Base-by-base conservation (phyloP, 2,888 invertebrate species). In the Keiferia lycopersicella region DNA sequence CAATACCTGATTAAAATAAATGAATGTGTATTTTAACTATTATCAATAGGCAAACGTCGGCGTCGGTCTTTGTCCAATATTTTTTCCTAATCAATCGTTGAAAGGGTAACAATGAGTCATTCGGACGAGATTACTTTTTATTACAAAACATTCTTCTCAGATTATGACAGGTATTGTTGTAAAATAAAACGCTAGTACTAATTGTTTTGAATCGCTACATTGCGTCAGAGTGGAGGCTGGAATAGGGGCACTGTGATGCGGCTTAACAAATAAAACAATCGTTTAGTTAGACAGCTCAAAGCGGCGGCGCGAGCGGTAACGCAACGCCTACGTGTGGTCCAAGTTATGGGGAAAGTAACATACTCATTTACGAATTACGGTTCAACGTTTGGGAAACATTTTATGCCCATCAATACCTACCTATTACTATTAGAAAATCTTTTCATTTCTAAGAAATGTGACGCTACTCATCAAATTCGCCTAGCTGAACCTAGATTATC, bases 231-330 rank as follows among this genome's bases (percentile, higher is more conserved):
- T 41, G n/a, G 41, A 14, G 73, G 66, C 73, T 71, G 73, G 78
- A 82, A 86, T 85, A 86, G 86, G 83, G 87, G 87, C 85, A 84
- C 84, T 83, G 82, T 79, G 79, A 84, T 83, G 82, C 79, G 79
- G 84, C 87, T 87, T 84, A 86, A 86, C 86, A 88, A 88, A 89
- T 91, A 91, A 91, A 91, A 91, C 91, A 91, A 91, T 90, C 86
- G 88, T 88, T 90, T 87, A 83, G 88, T 90, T 87, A 83, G 88
- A 89, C 85, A 84, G 85, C 83, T 86, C 87, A 88, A 90, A 90
- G 87, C 22, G 87, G 85, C 81, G 80, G 79, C 76, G 84, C 80
- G 81, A 26, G 62, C 56, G 56, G 26, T 39, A 61, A 59, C 59
- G 66, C 51, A 41, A 48, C 39, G 18, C 10, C 41, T 48, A 67